Evolutionary conservation across 1,140 invertebrate genomes (phyloP), one percentile per base, ranked within the genome.

Genomic region (Leptestheria dahalacensis): DNA sequence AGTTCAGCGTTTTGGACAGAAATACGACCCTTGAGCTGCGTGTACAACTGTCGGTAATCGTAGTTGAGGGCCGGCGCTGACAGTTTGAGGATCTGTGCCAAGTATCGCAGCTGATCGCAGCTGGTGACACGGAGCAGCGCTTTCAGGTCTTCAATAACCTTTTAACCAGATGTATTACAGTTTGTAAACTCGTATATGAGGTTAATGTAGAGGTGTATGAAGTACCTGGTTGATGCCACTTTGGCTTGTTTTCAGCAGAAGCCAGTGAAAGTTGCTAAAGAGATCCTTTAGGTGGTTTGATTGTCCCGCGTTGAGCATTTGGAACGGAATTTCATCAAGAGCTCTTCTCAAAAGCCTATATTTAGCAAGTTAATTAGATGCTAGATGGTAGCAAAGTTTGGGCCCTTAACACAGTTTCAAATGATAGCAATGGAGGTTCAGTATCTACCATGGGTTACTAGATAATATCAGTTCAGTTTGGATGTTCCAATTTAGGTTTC

Each of bases 11-110:
- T 24, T 57, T 48, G 54, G n/a, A 54, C 29, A 57, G 46, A 33
- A 2, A 51, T 29, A 10, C 52, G 53, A 21, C 46, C 29, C 55
- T 67, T 66, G 61, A 70, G 68, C 9, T 72, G 33, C 25, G 23
- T 55, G 48, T 26, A 10, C 55, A 57, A 20, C 61, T 58, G 20
- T 3, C 48, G 52, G 64, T 74, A 77, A 57, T 54, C 47, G 18
- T 59, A 60, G 18, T 61, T 28, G 48, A 58, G 21, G 11, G 53
- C 3, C 1, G 53, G 26, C 20, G 53, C 25, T 26, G 33, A 18
- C 1, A 33, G 25, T n/a, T 10, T 6, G 33, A 41, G 15, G 15
- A 41, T 41, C 15, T 41, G 33, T 15, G 6, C 33, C 15, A 41
- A 41, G 33, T 15, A 41, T 41, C 33, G 33, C 6, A 9, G 6